Evolutionary conservation across 2,797 vertebrate genomes (phyloP).

Genomic region (Gallinago solitaria): DNA sequence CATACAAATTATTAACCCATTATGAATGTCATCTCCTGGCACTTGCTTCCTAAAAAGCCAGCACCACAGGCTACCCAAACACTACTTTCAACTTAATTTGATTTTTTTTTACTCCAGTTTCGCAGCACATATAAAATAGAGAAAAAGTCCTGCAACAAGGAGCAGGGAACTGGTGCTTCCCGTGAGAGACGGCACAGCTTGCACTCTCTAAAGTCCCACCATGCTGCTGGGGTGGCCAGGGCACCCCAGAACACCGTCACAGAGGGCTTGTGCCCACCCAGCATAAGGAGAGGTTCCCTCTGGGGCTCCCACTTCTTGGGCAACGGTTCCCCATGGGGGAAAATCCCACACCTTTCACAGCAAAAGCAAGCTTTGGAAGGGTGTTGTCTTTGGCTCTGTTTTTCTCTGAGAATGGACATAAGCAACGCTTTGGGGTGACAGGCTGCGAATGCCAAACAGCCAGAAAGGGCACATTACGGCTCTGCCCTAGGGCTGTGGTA

Average conservation of each 20-base stretch:
- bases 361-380: neutral
- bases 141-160: neutral
- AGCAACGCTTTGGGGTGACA: accelerated
- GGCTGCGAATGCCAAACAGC: neutral
- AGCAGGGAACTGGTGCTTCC: neutral
- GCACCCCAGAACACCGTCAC: accelerated
- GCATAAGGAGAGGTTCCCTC: neutral
- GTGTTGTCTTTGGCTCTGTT: neutral
- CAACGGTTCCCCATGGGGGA: accelerated
- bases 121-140: neutral
- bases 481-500: neutral
- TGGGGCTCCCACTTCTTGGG: neutral
- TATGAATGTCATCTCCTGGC: neutral
- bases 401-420: neutral
- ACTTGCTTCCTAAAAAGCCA: neutral
- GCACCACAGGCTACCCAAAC: neutral
- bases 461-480: neutral
- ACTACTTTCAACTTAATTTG: neutral
- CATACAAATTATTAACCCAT: neutral
- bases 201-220: neutral
- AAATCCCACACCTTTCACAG: neutral
- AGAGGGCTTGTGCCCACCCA: accelerated
- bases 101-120: neutral
- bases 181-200: accelerated
- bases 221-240: accelerated